Percentiles rank a stretch among this genome's conserved stretches.
Evolutionary conservation across 2,888 invertebrate genomes (phyloP).

Genomic region (Ectropis crepuscularia): DNA sequence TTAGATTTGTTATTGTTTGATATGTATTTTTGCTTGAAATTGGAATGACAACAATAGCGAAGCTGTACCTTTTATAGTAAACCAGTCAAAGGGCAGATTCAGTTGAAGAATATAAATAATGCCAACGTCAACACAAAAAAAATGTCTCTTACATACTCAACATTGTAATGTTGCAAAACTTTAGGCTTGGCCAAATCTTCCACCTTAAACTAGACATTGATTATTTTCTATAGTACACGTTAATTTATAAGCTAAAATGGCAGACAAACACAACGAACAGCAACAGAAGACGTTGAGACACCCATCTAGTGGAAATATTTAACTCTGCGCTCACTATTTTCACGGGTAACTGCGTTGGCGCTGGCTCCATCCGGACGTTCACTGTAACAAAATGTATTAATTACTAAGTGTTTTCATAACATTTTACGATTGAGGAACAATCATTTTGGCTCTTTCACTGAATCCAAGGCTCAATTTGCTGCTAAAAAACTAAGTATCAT

Average conservation of each 20-base stretch:
- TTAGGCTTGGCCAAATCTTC: conserved; percentile 22
- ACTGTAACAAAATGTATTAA: conserved; percentile 63
- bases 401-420: conserved; percentile 2
- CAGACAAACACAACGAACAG: conserved; percentile 55
- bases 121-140: no score
- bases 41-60: no score
- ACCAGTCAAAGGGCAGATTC: no score
- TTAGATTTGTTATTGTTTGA: no score
- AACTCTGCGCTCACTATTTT: conserved; percentile 71
- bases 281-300: conserved; percentile 48
- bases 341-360: conserved; percentile 76
- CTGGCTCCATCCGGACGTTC: conserved; percentile 74
- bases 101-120: no score
- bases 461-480: no score
- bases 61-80: no score
- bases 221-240: conserved; percentile 2
- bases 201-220: conserved; percentile 10
- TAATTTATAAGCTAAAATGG: conserved; percentile 53
- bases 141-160: neutral
- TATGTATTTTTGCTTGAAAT: no score
- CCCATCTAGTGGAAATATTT: conserved; percentile 54
- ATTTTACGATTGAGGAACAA: no score
- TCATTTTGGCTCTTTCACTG: no score
- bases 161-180: neutral
- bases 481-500: no score